Conservation (phyloP, 2,113 vertebrate genomes). For the Xiphorhynchus elegans region DNA sequence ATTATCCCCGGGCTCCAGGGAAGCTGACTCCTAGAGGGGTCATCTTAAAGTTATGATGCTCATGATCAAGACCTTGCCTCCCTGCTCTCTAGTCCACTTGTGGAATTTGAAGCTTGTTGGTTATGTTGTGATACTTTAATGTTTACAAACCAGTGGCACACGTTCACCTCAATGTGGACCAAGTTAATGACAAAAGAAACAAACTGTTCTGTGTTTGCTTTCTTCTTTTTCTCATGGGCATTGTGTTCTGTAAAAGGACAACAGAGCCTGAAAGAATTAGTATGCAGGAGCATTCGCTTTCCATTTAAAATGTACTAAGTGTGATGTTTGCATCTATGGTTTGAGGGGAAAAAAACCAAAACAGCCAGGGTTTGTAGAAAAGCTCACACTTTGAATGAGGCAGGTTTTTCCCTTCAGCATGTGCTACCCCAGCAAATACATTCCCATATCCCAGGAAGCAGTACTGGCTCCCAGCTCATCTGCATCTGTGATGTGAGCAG, state of each 20-base stretch:
- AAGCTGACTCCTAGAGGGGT: neutral
- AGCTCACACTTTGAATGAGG: conserved; percentile 19
- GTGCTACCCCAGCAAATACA: neutral
- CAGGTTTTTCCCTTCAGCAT: neutral
- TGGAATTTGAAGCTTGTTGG: neutral
- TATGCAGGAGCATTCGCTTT: conserved; percentile 15
- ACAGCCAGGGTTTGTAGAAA: conserved; percentile 12
- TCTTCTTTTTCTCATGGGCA: neutral
- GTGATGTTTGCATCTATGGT: conserved; percentile 22
- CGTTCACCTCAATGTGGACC: rapidly evolving
- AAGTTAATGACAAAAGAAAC: neutral
- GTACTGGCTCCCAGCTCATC: conserved; percentile 11
- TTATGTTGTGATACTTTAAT: neutral
- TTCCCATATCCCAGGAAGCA: neutral
- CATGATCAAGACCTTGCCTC: neutral
- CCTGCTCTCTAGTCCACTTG: neutral
- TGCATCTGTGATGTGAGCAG: neutral
- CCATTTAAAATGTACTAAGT: conserved; percentile 19
- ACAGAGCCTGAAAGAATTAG: conserved; percentile 8
- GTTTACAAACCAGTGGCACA: neutral
- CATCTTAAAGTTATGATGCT: neutral
- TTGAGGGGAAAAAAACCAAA: neutral
- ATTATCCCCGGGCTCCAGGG: neutral
- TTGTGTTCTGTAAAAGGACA: neutral
- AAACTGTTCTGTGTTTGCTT: neutral